Percentiles rank a stretch among this genome's conserved stretches.
Conservation (phyloP, 2,888 invertebrate genomes). For the Phragmatobia fuliginosa region DNA sequence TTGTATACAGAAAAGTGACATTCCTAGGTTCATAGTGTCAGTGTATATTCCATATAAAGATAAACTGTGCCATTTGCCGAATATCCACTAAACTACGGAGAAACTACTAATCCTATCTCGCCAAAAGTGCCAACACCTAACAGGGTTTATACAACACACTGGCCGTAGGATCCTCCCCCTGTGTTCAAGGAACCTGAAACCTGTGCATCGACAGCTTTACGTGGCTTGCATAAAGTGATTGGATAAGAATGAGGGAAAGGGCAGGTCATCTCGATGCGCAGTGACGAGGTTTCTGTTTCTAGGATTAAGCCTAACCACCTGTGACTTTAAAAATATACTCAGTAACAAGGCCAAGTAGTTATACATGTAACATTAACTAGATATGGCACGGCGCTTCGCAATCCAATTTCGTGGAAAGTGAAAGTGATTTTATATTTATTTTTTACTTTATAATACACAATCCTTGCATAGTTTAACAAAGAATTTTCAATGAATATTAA, state of each 20-base stretch:
- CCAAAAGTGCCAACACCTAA: not conserved
- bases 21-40: not conserved
- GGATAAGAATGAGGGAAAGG: no score
- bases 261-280: no score
- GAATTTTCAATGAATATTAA: not conserved
- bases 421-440: not conserved
- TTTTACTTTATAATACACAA: no score
- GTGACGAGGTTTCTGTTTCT: not conserved
- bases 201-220: no score
- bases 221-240: no score
- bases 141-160: not conserved
- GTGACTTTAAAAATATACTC: not conserved
- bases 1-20: not conserved
- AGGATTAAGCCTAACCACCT: not conserved
- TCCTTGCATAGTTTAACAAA: no score
- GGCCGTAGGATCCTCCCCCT: no score
- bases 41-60: not conserved
- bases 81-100: not conserved
- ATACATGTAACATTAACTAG: not conserved
- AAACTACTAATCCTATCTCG: not conserved
- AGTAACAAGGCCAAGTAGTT: not conserved
- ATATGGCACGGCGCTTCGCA: no score
- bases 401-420: not conserved
- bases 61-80: not conserved
- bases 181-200: no score